These are phyloP conservation scores for Dusona sp. DNA, from an alignment of 2,888 invertebrate species.

Conservation along the genomic window DNA sequence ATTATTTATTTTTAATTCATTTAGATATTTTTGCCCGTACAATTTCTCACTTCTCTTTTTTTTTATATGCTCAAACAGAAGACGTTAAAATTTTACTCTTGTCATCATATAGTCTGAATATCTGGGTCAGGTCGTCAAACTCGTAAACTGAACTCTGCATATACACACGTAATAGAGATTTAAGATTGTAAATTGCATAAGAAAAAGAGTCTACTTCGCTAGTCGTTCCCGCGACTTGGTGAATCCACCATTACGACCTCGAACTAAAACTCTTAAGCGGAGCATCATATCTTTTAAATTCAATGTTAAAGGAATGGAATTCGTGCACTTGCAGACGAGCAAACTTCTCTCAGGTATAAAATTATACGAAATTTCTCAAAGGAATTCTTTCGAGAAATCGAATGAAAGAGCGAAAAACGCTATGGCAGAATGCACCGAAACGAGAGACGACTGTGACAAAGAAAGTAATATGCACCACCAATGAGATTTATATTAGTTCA, in stretches of 20 bases:
- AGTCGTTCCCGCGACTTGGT: neutral
- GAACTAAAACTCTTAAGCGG: neutral
- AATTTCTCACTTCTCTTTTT: neutral
- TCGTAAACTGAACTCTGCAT: neutral
- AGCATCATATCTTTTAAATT: neutral
- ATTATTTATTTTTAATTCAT: neutral
- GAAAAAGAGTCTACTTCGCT: neutral
- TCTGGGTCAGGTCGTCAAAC: slow-evolving; percentile 35
- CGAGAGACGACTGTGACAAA: neutral
- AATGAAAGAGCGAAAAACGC: neutral
- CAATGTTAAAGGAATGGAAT: neutral
- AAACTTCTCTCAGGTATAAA: neutral
- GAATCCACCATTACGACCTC: neutral
- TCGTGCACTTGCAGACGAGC: neutral
- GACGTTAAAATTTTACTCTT: neutral
- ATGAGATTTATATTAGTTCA: slow-evolving; percentile 49
- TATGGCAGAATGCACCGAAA: neutral
- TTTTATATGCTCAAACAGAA: neutral
- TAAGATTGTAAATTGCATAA: slow-evolving; percentile 5
- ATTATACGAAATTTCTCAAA: neutral
- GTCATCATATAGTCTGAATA: slow-evolving; percentile 16
- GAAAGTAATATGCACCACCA: slow-evolving; percentile 1
- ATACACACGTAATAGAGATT: neutral
- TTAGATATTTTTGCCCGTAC: neutral
- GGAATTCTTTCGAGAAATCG: neutral